phyloP scores from a whole-genome alignment of 1,140 invertebrate species.

The Drosophila micromelanica region DNA sequence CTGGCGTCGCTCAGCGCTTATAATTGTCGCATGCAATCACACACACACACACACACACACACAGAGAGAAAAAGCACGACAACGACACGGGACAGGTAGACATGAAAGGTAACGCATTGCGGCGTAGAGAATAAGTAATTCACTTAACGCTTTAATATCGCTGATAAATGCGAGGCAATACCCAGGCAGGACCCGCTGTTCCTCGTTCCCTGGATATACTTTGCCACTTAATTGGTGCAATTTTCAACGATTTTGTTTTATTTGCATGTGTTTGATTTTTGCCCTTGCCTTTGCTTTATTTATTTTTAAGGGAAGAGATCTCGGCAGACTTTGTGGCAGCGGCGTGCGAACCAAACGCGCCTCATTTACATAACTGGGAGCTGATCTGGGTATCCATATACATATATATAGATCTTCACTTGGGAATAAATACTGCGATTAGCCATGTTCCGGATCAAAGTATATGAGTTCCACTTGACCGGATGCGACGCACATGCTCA shows the following conservation, averaged over 20 bases:
- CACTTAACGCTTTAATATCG: slow-evolving; percentile 84
- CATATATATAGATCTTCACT: not conserved
- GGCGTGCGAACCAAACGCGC: slow-evolving; percentile 60
- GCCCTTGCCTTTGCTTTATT: no score
- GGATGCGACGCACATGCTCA: slow-evolving; percentile 45
- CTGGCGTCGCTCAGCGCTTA: slow-evolving; percentile 71
- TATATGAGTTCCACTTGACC: slow-evolving; percentile 12
- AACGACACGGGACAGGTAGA: slow-evolving; percentile 51
- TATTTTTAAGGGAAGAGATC: slow-evolving; percentile 1
- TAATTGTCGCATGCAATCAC: slow-evolving; percentile 79
- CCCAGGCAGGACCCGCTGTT: not conserved
- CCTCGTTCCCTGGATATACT: slow-evolving; percentile 25
- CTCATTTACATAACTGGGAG: slow-evolving; percentile 63
- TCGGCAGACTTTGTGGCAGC: slow-evolving; percentile 75
- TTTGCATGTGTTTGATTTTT: slow-evolving; percentile 52
- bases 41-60: slow-evolving; percentile 18
- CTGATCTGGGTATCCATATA: not conserved
- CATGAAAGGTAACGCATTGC: slow-evolving; percentile 79
- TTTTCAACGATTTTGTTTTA: slow-evolving; percentile 80
- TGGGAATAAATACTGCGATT: not conserved
- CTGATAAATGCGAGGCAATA: slow-evolving; percentile 79
- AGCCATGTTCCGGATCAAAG: slow-evolving; percentile 13
- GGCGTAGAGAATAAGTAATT: slow-evolving; percentile 77
- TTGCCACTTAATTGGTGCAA: slow-evolving; percentile 80
- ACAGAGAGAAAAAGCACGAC: not conserved